These are phyloP conservation scores for Actinia equina DNA, from an alignment of 64 coral and sea anemone genomes.

Conservation along the genomic window DNA sequence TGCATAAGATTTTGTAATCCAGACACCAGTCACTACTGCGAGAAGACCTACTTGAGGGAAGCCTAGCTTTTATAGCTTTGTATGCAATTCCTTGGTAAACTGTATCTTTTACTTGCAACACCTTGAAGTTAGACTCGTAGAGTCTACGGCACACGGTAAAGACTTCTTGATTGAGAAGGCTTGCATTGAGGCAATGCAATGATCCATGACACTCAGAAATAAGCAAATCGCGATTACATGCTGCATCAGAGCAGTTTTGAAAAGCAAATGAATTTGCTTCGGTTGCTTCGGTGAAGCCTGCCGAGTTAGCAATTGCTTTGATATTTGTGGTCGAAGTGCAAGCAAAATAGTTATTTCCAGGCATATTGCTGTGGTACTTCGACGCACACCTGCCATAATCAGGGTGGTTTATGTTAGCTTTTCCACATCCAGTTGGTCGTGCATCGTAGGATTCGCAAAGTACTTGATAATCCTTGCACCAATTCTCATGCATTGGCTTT, in stretches of 20 bases:
- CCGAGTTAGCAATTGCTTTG: not conserved
- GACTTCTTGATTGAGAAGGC: not conserved
- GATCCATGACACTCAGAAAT: slow-evolving; percentile 24
- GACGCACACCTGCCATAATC: not conserved
- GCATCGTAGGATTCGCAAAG: slow-evolving; percentile 44
- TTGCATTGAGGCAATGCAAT: slow-evolving; percentile 11
- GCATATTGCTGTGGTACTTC: slow-evolving; percentile 26
- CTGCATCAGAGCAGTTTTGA: not conserved
- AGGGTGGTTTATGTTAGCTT: not conserved
- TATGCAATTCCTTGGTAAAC: slow-evolving; percentile 25
- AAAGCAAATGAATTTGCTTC: slow-evolving; percentile 23
- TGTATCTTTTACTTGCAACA: not conserved
- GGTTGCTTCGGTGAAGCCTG: slow-evolving; percentile 5
- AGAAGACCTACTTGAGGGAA: not conserved
- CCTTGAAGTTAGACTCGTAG: slow-evolving; percentile 9
- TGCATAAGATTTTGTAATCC: slow-evolving; percentile 32
- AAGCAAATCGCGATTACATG: not conserved
- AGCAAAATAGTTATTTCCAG: not conserved
- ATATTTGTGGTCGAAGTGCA: slow-evolving; percentile 7
- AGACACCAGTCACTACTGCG: slow-evolving; percentile 23
- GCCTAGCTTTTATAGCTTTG: slow-evolving; percentile 13
- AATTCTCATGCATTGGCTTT: slow-evolving; percentile 29
- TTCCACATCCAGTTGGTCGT: slow-evolving; percentile 20
- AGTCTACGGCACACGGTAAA: slow-evolving; percentile 22
- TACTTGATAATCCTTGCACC: slow-evolving; percentile 46